These are phyloP conservation scores for Cryptoprocta ferox DNA, from an alignment of 2,797 vertebrate species.

Conservation along the genomic window DNA sequence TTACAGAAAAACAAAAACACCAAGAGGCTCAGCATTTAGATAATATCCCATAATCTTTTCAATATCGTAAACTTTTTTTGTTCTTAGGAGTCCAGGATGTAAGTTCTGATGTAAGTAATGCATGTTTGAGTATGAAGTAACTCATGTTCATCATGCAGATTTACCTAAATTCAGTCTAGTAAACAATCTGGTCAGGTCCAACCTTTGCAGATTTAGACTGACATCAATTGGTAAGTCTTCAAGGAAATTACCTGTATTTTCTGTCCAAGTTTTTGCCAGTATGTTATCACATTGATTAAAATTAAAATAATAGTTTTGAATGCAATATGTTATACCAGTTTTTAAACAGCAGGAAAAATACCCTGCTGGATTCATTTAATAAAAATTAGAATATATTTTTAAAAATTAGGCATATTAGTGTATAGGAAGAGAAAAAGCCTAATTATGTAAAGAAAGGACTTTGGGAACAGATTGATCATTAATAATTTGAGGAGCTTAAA, in stretches of 20 bases:
- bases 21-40: conserved; percentile 38
- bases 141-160: conserved; percentile 21
- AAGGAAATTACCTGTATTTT: conserved; percentile 2
- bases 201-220: not conserved
- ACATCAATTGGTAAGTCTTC: not conserved
- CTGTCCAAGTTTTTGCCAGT: conserved; percentile 9
- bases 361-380: conserved; percentile 24
- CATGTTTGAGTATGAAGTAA: not conserved
- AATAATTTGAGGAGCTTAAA: conserved; percentile 34
- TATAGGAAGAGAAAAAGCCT: not conserved
- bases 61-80: conserved; percentile 32
- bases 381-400: conserved; percentile 43
- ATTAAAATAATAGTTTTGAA: conserved; percentile 6
- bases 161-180: conserved; percentile 24
- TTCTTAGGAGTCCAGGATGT: not conserved
- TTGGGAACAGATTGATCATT: not conserved
- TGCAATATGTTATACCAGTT: not conserved
- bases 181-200: not conserved
- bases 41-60: conserved; percentile 64
- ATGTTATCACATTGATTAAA: conserved; percentile 35
- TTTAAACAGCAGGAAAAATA: conserved; percentile 54
- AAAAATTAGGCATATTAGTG: not conserved
- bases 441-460: not conserved
- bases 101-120: conserved; percentile 47
- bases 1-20: conserved; percentile 4